Base-by-base conservation (phyloP, 2,113 vertebrate genomes). In the Zapus hudsonius region DNA sequence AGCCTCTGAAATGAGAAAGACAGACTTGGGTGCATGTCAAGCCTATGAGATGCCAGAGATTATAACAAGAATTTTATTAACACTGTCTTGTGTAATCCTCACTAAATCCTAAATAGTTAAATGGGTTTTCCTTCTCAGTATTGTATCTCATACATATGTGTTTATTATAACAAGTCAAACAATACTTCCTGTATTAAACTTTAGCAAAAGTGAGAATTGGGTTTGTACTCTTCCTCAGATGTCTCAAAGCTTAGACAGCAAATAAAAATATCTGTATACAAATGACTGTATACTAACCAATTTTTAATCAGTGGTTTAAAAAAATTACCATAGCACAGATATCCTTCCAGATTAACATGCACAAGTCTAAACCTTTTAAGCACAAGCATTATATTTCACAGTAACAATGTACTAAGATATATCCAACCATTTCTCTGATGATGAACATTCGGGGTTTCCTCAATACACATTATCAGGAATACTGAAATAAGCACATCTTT, bases 11-110 rank as follows among this genome's bases (percentile, higher is more conserved):
- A 40, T 73, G 36, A 70, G 19, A 57, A 81, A 63, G 40, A 84
- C 42, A 82, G 55, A 47, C 55, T 38, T 78, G 47, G 33, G 33
- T 61, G 15, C 31, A 13, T 63, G 74, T 91, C 27, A 88, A 17
- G 20, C 67, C 75, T 86, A 13, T 31, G n/a, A 59, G 25, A 42
- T 76, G 52, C 7, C 44, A 76, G 70, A 36, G 47, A 64, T 75
- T 82, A 40, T 7, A 91, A 61, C 52, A 74, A 92, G 57, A 23
- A 75, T 88, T 94, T 94, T 61, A 42, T 8, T 90, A 86, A 86
- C 59, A 90, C 4, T 38, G 27, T 82, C 61, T 81, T 63, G 57
- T 33, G 84, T 84, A 83, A 61, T 84, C 70, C 19, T 72, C 52
- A 87, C 29, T 57, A 74, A 74, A 82, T 87, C 70, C 59, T 69